A percentile compares a stretch with the other conserved stretches of the same genome.
phyloP scores from a whole-genome alignment of 2,888 invertebrate genomes.

The Notodonta ziczac region DNA sequence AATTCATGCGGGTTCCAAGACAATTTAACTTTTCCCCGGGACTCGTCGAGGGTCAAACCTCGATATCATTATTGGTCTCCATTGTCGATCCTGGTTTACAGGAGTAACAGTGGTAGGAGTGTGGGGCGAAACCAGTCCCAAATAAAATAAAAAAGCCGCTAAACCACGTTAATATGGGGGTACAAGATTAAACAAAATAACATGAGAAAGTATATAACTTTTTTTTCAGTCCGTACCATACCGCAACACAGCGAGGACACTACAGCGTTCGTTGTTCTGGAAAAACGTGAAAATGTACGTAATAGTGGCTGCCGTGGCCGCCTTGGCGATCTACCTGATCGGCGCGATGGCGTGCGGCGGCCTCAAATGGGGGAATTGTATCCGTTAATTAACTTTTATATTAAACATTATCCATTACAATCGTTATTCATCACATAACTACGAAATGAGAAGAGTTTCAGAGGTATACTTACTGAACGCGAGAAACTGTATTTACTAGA shows the following conservation, averaged over 20 bases:
- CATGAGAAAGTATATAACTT: slow-evolving; percentile 13
- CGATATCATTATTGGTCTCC: no score
- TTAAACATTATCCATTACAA: neutral
- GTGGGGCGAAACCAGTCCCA: no score
- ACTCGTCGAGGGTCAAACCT: no score
- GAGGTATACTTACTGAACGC: no score
- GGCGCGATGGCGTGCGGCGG: slow-evolving; percentile 95
- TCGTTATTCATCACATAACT: neutral
- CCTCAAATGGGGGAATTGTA: slow-evolving; percentile 90
- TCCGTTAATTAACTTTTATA: slow-evolving; percentile 61
- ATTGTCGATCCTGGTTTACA: no score
- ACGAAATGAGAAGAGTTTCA: neutral
- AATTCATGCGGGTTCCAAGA: no score
- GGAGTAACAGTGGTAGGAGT: no score
- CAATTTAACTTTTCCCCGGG: no score
- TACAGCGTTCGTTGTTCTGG: slow-evolving; percentile 96
- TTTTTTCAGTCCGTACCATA: slow-evolving; percentile 93
- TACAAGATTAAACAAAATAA: no score
- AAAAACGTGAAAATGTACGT: slow-evolving; percentile 96
- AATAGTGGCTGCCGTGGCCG: slow-evolving; percentile 86
- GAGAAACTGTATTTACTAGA: no score
- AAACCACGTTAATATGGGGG: no score
- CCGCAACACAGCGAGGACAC: slow-evolving; percentile 92
- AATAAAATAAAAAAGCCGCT: no score
- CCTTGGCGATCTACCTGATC: slow-evolving; percentile 91